Percentiles rank a stretch among this genome's conserved stretches.
Conservation (phyloP, 1,140 invertebrate species). For the Pygmarrhopalites habei region DNA sequence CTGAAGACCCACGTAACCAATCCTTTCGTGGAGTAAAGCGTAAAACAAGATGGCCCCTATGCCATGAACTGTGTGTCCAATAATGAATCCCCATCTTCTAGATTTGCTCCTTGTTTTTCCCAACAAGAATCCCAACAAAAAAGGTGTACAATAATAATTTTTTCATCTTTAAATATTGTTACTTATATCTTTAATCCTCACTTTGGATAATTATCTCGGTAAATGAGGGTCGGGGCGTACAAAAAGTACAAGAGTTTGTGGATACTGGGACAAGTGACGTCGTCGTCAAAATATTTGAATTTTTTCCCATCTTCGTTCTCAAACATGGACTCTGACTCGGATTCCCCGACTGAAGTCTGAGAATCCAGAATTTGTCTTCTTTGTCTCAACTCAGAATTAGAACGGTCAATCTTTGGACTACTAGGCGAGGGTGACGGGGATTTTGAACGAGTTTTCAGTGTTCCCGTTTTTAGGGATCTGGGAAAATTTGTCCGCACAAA, state of each 20-base stretch:
- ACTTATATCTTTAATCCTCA: conserved; percentile 2
- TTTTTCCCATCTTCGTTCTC: background rate
- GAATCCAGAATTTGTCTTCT: background rate
- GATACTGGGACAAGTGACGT: conserved; percentile 13
- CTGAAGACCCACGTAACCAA: conserved; percentile 62
- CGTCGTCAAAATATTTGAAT: conserved; percentile 5
- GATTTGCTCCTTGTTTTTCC: conserved; percentile 60
- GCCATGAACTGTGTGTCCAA: conserved; percentile 63
- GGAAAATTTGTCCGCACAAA: conserved; percentile 63
- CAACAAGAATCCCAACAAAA: no score
- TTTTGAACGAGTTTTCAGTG: background rate
- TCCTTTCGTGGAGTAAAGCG: conserved; percentile 68
- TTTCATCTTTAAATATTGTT: no score
- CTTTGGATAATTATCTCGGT: conserved; percentile 39
- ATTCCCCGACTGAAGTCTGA: background rate
- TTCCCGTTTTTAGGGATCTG: background rate
- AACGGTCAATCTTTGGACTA: background rate
- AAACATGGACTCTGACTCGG: background rate
- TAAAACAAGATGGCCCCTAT: conserved; percentile 66
- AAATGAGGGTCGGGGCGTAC: conserved; percentile 40
- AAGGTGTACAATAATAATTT: background rate
- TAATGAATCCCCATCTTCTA: conserved; percentile 67
- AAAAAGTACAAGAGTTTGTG: conserved; percentile 37
- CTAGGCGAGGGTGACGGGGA: background rate
- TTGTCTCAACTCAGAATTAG: background rate